Conservation (phyloP, 2,113 vertebrate species). For the Peromyscus polionotus region DNA sequence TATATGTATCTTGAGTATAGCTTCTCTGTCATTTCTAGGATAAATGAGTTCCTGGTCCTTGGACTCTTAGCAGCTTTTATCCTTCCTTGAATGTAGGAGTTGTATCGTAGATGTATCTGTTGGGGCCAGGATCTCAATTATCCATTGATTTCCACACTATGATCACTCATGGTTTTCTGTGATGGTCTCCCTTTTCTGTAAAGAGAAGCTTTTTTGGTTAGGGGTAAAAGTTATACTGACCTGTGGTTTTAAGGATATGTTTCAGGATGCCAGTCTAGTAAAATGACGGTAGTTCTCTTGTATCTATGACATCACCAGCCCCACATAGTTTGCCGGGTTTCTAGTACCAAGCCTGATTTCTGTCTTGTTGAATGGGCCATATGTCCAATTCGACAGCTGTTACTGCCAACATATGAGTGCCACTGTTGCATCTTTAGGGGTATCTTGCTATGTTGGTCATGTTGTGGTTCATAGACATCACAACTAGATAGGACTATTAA, state of each 20-base stretch:
- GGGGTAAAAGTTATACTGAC: background rate
- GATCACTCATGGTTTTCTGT: background rate
- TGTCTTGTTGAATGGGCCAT: background rate
- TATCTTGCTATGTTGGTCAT: background rate
- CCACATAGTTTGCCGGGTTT: background rate
- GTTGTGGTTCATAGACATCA: background rate
- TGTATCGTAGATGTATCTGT: background rate
- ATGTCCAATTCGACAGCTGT: background rate
- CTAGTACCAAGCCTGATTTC: background rate
- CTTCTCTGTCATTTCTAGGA: background rate
- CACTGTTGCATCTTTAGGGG: background rate
- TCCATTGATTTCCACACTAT: background rate
- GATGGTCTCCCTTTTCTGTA: background rate
- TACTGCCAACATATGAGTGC: background rate
- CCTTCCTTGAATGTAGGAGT: background rate
- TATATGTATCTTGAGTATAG: background rate
- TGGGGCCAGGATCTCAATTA: background rate
- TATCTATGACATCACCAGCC: background rate
- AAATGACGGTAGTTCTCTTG: background rate
- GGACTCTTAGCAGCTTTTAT: background rate
- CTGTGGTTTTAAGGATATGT: background rate
- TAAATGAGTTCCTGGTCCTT: background rate
- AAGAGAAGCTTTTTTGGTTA: background rate
- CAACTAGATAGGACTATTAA: background rate
- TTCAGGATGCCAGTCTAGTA: background rate